Base-by-base conservation (phyloP, 2,888 invertebrate species). In the Megalurothrips usitatus region DNA sequence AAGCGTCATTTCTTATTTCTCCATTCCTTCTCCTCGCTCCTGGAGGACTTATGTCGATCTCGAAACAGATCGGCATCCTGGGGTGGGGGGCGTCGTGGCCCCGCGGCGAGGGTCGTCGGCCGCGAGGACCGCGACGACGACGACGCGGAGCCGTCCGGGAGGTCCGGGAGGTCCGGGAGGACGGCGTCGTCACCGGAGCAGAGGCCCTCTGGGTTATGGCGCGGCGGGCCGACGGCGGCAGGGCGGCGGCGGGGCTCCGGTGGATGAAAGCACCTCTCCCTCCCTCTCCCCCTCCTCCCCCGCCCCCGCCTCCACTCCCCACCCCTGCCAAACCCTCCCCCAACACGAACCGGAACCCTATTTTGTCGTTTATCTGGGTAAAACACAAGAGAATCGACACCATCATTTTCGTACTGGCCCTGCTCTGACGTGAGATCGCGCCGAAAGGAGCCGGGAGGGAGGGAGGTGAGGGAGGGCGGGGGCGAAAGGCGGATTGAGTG, bases 361-460 rank as follows among this genome's bases (percentile, higher is more conserved):
- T 75, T 75, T 75, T 75, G 68, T 75, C 68, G 68, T 75, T 75
- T 75, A 75, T 75, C 68, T 75, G 68, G 68, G 68, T 75, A 75
- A 75, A 75, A 75, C 68, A 75, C 68, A 75, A 75, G 68, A 75
- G 68, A 75, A 75, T 75, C 68, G 26, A 23, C 68, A 75, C 68
- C 68, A 75, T 75, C 68, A 75, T 75, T 75, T 75, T 26, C 23
- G 23, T 23, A 75, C 68, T 75, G 11, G 58, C 58, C 58, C 58
- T 58, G 17, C 14, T 17, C 19, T 17, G 58, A 19, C 19, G 58
- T 58, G 58, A 58, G 34, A 43, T 43, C 58, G 58, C 14, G 58
- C 14, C 3, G 34, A 43, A 58, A n/a, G 58, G 14, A 2, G 58
- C 23, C 68, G 68, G 68, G 68, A n/a, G 68, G 68, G 68, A 23